Percentiles rank a stretch among this genome's conserved stretches.
Evolutionary conservation across 2,113 vertebrate genomes (phyloP).

Genomic region (Piliocolobus tephrosceles): DNA sequence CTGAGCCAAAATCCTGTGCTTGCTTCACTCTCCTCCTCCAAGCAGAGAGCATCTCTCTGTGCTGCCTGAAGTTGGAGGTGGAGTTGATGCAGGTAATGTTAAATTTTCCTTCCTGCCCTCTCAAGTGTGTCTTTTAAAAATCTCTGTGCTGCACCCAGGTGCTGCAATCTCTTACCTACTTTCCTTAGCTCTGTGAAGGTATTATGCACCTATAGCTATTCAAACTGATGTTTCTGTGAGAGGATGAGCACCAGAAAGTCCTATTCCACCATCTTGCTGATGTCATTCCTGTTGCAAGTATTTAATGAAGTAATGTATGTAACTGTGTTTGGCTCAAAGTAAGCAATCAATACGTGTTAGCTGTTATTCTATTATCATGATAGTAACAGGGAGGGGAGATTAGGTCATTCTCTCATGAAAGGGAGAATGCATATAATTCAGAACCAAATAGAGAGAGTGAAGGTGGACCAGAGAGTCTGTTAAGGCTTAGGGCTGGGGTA

Average conservation of each 20-base stretch:
- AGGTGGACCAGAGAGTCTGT: not conserved
- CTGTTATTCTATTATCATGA: not conserved
- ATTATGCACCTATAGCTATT: not conserved
- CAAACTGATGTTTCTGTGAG: not conserved
- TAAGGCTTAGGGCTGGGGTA: not conserved
- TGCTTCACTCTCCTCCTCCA: not conserved
- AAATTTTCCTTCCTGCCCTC: not conserved
- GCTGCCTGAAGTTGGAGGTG: not conserved
- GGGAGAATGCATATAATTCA: not conserved
- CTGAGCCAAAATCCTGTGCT: not conserved
- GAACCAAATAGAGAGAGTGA: not conserved
- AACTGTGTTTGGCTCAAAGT: not conserved
- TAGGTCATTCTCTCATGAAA: not conserved
- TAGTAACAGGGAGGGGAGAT: not conserved
- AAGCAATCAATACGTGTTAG: not conserved
- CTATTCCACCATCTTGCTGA: not conserved
- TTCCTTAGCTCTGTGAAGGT: not conserved
- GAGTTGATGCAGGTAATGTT: not conserved
- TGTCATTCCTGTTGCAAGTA: not conserved
- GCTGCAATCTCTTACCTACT: not conserved
- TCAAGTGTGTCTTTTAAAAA: not conserved
- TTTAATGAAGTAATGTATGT: slow-evolving; percentile 31
- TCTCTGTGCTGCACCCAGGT: not conserved
- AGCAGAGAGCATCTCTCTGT: not conserved
- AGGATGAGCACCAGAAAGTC: not conserved